These are phyloP conservation scores for Orussus abietinus DNA, from an alignment of 1,140 invertebrate species.

Conservation along the genomic window DNA sequence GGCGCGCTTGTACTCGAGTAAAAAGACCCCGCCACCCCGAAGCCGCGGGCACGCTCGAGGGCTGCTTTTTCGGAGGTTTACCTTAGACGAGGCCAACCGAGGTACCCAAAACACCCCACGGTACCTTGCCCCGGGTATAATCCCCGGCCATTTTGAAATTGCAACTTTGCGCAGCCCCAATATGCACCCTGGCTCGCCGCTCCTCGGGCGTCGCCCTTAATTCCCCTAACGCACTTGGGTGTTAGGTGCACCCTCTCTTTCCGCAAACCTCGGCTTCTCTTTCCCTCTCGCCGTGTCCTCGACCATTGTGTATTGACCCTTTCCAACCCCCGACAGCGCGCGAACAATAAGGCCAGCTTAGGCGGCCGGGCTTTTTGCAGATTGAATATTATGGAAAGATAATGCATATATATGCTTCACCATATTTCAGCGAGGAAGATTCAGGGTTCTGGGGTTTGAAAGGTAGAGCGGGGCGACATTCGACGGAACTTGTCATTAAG, in stretches of 20 bases:
- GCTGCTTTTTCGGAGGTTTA: no score
- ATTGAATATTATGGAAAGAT: slow-evolving; percentile 26
- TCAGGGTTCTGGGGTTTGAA: background rate
- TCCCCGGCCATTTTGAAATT: no score
- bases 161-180: no score
- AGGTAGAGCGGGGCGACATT: background rate
- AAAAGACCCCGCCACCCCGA: no score
- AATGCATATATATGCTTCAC: slow-evolving; percentile 16
- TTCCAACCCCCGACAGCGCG: background rate
- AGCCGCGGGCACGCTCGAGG: no score
- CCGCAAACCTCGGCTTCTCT: slow-evolving; percentile 5
- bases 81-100: no score
- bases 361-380: slow-evolving; percentile 20
- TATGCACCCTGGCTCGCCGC: no score
- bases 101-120: no score
- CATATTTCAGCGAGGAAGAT: slow-evolving; percentile 4
- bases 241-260: slow-evolving; percentile 1
- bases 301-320: slow-evolving; percentile 2
- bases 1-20: no score
- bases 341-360: slow-evolving; percentile 18
- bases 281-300: no score
- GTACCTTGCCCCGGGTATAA: no score
- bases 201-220: no score
- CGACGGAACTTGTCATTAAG: slow-evolving; percentile 3
- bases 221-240: background rate